These are phyloP conservation scores for Fulica atra DNA, from an alignment of 2,113 vertebrate species.

Conservation along the genomic window DNA sequence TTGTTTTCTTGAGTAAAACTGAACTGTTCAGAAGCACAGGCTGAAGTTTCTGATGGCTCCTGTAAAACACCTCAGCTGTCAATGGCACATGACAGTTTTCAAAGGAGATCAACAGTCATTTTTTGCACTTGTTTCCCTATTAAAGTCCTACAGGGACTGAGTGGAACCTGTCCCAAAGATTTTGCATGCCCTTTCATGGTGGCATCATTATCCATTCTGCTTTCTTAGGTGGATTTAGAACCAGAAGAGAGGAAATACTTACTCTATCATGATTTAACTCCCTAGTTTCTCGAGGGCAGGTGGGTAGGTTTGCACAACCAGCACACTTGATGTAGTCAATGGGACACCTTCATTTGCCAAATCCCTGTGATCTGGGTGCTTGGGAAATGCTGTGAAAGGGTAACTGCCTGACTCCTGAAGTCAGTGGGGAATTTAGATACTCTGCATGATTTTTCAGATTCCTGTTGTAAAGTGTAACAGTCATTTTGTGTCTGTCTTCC, in stretches of 20 bases:
- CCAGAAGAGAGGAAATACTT: neutral
- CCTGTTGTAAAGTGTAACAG: neutral
- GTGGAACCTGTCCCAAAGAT: neutral
- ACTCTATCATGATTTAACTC: neutral
- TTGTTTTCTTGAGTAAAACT: conserved; percentile 35
- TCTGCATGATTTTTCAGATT: neutral
- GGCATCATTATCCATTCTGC: neutral
- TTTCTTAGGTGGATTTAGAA: neutral
- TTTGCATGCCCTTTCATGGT: neutral
- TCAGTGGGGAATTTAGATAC: neutral
- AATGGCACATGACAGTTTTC: neutral
- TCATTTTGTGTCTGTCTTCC: neutral
- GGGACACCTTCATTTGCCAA: neutral
- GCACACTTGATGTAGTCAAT: accelerated
- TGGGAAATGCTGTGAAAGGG: neutral
- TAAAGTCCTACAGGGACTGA: neutral
- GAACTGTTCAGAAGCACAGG: neutral
- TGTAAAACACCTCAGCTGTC: conserved; percentile 35
- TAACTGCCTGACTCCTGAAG: neutral
- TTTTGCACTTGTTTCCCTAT: neutral
- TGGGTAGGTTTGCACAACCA: neutral
- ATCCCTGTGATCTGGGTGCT: neutral
- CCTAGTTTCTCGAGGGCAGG: neutral
- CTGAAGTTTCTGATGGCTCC: conserved; percentile 24
- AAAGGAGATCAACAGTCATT: neutral